A percentile compares a stretch with the other conserved stretches of the same genome.
Evolutionary conservation across 2,797 vertebrate genomes (phyloP).

Genomic region (Gymnocypris eckloni): DNA sequence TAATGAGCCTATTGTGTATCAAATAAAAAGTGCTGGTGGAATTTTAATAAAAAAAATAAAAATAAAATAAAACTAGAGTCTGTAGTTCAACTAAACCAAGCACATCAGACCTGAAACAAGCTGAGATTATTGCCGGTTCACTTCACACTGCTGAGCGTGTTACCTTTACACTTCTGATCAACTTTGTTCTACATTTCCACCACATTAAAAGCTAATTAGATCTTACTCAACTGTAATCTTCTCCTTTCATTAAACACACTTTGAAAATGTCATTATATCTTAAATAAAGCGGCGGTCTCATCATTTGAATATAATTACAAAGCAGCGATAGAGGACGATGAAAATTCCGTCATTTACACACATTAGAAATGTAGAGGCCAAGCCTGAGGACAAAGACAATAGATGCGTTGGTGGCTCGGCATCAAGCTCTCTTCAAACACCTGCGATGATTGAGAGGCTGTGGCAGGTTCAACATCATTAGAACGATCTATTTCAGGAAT

Average conservation of each 20-base stretch:
- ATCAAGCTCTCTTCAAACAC: slow-evolving; percentile 36
- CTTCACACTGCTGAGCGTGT: not conserved
- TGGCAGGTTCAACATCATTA: slow-evolving; percentile 36
- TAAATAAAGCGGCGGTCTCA: slow-evolving; percentile 52
- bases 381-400: slow-evolving; percentile 46
- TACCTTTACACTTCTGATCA: slow-evolving; percentile 45
- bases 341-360: slow-evolving; percentile 48
- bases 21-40: not conserved
- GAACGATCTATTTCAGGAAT: slow-evolving; percentile 17
- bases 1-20: not conserved
- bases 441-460: slow-evolving; percentile 39
- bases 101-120: not conserved
- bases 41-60: not conserved
- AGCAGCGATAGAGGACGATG: slow-evolving; percentile 47
- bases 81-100: not conserved
- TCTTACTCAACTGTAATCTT: slow-evolving; percentile 54
- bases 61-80: too few relatives aligned
- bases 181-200: slow-evolving; percentile 46
- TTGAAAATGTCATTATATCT: slow-evolving; percentile 57
- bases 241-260: slow-evolving; percentile 49
- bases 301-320: slow-evolving; percentile 48
- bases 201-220: slow-evolving; percentile 43
- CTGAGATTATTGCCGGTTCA: not conserved
- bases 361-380: slow-evolving; percentile 16
- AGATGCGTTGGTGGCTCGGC: slow-evolving; percentile 34